Evolutionary conservation across 2,888 invertebrate species (phyloP), one percentile per base, ranked within the genome.

Genomic region (Hemithea aestivaria): DNA sequence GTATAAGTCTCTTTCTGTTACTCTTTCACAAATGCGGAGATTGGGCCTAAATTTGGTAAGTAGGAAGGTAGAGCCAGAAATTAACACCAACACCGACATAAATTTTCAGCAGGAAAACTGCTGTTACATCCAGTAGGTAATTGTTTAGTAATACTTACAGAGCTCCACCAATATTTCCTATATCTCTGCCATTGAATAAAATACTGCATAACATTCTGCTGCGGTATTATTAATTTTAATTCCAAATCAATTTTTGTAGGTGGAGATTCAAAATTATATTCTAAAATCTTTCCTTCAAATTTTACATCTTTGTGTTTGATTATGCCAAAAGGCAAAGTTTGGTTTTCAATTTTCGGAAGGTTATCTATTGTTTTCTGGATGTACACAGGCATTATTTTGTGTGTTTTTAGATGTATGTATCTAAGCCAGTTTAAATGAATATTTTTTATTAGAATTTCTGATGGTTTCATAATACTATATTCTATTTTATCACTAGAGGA

Each of bases 91-190:
- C n/a, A n/a, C n/a, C n/a, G n/a, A n/a, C n/a, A n/a, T n/a, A n/a
- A n/a, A n/a, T n/a, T n/a, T n/a, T n/a, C n/a, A n/a, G n/a, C n/a
- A n/a, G n/a, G n/a, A n/a, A n/a, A n/a, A n/a, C n/a, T n/a, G n/a
- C n/a, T n/a, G n/a, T n/a, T n/a, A n/a, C n/a, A n/a, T n/a, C n/a
- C n/a, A n/a, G n/a, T n/a, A n/a, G n/a, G n/a, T n/a, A n/a, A n/a
- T n/a, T n/a, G n/a, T n/a, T n/a, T n/a, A n/a, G 10, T n/a, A 34
- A 36, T 48, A 77, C 84, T 82, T 53, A 92, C 90, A 70, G 92
- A 93, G 76, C 94, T 91, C 95, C 95, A 96, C 95, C 95, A 96
- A 54, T 92, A 91, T 66, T 93, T 93, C 37, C 94, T 89, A 58
- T 93, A 92, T 45, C 92, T 88, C 63, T 94, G 94, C 84, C 93